Conservation (phyloP, 2,888 invertebrate genomes). For the Nomada ferruginata region DNA sequence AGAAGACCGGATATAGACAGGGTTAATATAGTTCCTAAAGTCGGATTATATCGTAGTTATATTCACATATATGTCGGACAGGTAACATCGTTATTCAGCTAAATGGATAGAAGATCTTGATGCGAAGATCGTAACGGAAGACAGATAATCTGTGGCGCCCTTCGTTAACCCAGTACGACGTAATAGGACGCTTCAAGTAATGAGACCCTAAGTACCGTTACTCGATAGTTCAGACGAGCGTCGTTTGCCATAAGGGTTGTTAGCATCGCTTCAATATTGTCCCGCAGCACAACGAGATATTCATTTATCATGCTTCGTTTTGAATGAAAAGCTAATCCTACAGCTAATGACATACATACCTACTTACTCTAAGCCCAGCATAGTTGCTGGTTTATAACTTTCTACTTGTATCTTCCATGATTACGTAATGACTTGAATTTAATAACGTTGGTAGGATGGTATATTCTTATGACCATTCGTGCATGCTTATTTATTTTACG, state of each 20-base stretch:
- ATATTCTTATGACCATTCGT: no score
- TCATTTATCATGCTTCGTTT: constrained; percentile 1
- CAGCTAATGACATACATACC: neutral
- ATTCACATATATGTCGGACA: constrained; percentile 13
- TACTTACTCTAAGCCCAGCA: neutral
- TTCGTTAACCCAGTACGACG: constrained; percentile 74
- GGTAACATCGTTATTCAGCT: constrained; percentile 39
- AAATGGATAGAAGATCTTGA: constrained; percentile 57
- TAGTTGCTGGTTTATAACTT: no score
- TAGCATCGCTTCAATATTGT: constrained; percentile 59
- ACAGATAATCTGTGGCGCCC: constrained; percentile 70
- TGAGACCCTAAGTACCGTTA: constrained; percentile 76
- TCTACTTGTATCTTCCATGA: no score
- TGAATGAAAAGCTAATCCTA: neutral
- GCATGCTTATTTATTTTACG: no score
- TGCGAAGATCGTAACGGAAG: constrained; percentile 64
- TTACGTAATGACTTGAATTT: no score
- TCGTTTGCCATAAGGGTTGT: constrained; percentile 61
- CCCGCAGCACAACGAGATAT: constrained; percentile 13
- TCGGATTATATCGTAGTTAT: constrained; percentile 9
- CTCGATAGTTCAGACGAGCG: constrained; percentile 70
- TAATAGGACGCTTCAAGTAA: constrained; percentile 74
- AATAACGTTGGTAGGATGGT: no score
- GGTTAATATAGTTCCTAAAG: constrained; percentile 29
- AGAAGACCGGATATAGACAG: neutral